A percentile compares a stretch with the other conserved stretches of the same genome.
Evolutionary conservation across 2,888 invertebrate species (phyloP).

Genomic region (Machimus rusticus): DNA sequence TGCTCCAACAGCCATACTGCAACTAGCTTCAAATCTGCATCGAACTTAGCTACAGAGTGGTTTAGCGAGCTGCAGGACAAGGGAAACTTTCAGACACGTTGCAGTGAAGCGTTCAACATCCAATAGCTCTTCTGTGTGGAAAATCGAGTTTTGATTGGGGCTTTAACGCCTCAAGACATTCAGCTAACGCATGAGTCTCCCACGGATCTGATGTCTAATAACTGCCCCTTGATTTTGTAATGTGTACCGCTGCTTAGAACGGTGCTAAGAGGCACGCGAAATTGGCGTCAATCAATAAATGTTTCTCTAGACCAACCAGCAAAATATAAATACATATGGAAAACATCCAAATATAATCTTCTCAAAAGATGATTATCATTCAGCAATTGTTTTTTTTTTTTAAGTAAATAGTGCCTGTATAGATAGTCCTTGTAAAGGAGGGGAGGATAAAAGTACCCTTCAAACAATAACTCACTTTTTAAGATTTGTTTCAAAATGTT

Average conservation of each 20-base stretch:
- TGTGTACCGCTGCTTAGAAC: background rate
- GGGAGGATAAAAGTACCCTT: too few relatives aligned
- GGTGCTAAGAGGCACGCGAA: too few relatives aligned
- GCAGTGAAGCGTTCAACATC: background rate
- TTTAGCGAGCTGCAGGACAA: background rate
- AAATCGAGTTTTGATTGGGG: conserved; percentile 20
- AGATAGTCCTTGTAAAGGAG: too few relatives aligned
- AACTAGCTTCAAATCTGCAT: background rate
- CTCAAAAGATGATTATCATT: too few relatives aligned
- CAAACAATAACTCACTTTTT: too few relatives aligned
- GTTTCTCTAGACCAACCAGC: too few relatives aligned
- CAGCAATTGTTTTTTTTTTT: too few relatives aligned
- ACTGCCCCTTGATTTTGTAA: background rate
- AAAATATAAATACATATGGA: too few relatives aligned
- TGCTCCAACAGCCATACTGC: background rate
- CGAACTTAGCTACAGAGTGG: background rate
- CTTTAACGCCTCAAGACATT: background rate
- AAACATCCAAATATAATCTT: too few relatives aligned
- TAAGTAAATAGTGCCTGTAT: too few relatives aligned
- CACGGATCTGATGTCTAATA: background rate
- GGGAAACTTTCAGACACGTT: conserved; percentile 1
- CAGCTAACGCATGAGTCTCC: background rate
- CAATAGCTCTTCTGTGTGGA: background rate
- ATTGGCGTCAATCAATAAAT: too few relatives aligned
- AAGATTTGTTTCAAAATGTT: too few relatives aligned